These are phyloP conservation scores for Eunapius fragilis DNA, from an alignment of 37 sponge, comb jelly and placozoan species.

Conservation along the genomic window DNA sequence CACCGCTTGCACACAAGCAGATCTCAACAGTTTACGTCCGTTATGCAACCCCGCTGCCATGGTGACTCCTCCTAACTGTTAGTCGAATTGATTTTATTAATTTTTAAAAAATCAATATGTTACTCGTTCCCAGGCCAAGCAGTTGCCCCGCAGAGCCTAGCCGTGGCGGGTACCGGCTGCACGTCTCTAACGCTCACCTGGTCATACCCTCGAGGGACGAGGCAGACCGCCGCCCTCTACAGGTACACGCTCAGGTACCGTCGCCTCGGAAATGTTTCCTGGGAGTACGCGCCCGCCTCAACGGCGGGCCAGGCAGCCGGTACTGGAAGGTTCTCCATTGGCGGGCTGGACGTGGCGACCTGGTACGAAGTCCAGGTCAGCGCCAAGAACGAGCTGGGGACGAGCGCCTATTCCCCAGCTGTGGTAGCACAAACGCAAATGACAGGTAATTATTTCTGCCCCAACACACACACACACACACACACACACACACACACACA, in stretches of 20 bases:
- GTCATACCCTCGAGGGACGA: not conserved
- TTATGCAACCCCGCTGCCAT: too few relatives aligned
- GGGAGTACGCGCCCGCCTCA: not conserved
- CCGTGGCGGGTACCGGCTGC: not conserved
- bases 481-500: too few relatives aligned
- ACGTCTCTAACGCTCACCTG: conserved; percentile 3
- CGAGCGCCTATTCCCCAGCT: conserved; percentile 13
- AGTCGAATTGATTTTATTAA: too few relatives aligned
- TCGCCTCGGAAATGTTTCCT: not conserved
- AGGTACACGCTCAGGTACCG: conserved; percentile 14
- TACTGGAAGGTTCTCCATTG: not conserved
- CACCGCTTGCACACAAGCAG: too few relatives aligned
- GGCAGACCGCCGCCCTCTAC: too few relatives aligned
- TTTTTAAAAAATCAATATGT: too few relatives aligned
- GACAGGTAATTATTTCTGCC: not conserved
- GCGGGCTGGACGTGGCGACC: not conserved
- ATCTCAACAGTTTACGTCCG: too few relatives aligned
- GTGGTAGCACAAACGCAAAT: not conserved
- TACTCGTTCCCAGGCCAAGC: too few relatives aligned
- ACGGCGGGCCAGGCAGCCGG: not conserved
- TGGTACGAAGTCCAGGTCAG: conserved; percentile 17
- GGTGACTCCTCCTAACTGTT: too few relatives aligned
- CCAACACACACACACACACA: too few relatives aligned
- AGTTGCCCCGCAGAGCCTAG: too few relatives aligned
- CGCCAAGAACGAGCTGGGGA: conserved; percentile 9